Conservation (phyloP, 2,113 vertebrate genomes). For the Crotalus tigris region DNA sequence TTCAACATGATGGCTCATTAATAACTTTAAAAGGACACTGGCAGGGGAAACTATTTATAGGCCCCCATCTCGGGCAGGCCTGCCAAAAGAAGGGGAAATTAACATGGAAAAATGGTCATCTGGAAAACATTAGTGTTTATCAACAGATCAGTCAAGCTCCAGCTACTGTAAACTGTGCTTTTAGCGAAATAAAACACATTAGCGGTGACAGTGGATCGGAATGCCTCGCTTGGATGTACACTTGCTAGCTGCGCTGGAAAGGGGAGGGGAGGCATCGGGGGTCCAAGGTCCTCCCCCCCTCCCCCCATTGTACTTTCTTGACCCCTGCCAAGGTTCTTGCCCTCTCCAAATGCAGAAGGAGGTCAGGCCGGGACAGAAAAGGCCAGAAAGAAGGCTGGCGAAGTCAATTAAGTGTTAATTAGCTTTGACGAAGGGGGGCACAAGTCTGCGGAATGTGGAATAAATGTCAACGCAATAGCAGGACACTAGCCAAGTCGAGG, state of each 20-base stretch:
- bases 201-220: slow-evolving; percentile 64
- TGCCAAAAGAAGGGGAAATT: slow-evolving; percentile 79
- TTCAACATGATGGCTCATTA: slow-evolving; percentile 78
- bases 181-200: slow-evolving; percentile 73
- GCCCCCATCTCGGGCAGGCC: slow-evolving; percentile 70
- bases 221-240: slow-evolving; percentile 47
- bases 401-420: slow-evolving; percentile 66
- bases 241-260: slow-evolving; percentile 37
- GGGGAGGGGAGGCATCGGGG: slow-evolving; percentile 33
- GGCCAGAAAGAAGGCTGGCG: slow-evolving; percentile 52
- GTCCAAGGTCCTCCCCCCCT: slow-evolving; percentile 2
- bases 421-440: slow-evolving; percentile 64
- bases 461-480: slow-evolving; percentile 64
- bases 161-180: slow-evolving; percentile 76
- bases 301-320: slow-evolving; percentile 8
- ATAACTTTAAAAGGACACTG: slow-evolving; percentile 79
- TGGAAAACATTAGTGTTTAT: slow-evolving; percentile 82
- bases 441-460: slow-evolving; percentile 51
- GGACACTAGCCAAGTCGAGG: slow-evolving; percentile 47
- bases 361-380: slow-evolving; percentile 51
- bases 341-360: slow-evolving; percentile 32
- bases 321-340: slow-evolving; percentile 54
- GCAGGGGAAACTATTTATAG: slow-evolving; percentile 78
- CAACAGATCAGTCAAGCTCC: slow-evolving; percentile 82
- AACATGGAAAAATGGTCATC: slow-evolving; percentile 77